Conservation (phyloP, 2,888 invertebrate species). For the Agrypnus murinus region DNA sequence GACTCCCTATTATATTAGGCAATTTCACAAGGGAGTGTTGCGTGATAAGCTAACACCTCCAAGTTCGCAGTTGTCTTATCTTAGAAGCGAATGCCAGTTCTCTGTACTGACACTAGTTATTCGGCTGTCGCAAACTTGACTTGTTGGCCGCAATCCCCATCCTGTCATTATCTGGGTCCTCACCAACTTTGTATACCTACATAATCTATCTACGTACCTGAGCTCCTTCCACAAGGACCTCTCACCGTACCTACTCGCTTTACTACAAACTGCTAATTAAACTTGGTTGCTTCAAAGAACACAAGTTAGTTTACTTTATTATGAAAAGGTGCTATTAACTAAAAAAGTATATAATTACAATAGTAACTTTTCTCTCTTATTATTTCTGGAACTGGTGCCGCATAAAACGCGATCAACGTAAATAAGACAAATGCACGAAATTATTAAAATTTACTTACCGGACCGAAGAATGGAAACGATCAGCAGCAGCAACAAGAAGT, state of each 20-base stretch:
- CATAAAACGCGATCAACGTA: too few species aligned
- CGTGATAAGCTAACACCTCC: constrained; percentile 62
- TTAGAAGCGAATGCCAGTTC: constrained; percentile 61
- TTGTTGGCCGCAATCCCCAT: constrained; percentile 59
- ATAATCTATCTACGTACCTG: constrained; percentile 29
- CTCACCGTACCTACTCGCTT: background rate
- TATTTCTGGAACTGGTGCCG: too few species aligned
- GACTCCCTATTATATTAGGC: constrained; percentile 53
- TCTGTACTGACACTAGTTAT: constrained; percentile 63
- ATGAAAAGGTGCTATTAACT: too few species aligned
- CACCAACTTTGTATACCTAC: constrained; percentile 30
- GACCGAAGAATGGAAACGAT: background rate
- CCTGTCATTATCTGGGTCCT: constrained; percentile 23
- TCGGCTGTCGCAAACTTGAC: constrained; percentile 63
- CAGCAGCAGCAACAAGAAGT: constrained; percentile 26
- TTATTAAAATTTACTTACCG: constrained; percentile 28
- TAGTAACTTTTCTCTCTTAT: too few species aligned
- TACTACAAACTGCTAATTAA: background rate
- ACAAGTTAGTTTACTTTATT: background rate
- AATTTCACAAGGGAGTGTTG: constrained; percentile 61
- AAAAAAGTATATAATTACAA: too few species aligned
- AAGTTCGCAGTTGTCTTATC: constrained; percentile 64
- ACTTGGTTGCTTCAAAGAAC: background rate
- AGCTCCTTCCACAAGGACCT: constrained; percentile 11
- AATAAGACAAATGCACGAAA: background rate